These are phyloP conservation scores for Lapara coniferarum DNA, from an alignment of 2,888 invertebrate genomes.

Conservation along the genomic window DNA sequence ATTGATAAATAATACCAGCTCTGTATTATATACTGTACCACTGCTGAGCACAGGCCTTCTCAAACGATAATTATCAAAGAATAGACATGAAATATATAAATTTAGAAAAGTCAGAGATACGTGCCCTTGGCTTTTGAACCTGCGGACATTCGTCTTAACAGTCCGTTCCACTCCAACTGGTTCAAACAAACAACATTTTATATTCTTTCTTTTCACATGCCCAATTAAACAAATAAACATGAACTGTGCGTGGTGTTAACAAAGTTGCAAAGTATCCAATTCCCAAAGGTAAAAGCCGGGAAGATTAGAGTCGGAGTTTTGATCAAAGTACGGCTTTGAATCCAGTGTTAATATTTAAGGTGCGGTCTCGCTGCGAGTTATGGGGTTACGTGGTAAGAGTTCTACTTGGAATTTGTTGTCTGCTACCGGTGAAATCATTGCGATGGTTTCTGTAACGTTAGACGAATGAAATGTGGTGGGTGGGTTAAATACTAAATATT, in stretches of 20 bases:
- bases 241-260: neutral
- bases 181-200: neutral
- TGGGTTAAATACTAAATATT: neutral
- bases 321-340: constrained; percentile 25
- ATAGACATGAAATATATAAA: too few species aligned
- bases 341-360: constrained; percentile 28
- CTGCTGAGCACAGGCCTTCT: too few species aligned
- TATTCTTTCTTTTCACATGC: neutral
- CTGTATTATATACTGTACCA: too few species aligned
- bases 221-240: neutral
- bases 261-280: constrained; percentile 17
- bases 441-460: neutral
- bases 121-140: too few species aligned
- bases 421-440: neutral
- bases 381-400: constrained; percentile 19
- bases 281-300: constrained; percentile 7
- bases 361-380: constrained; percentile 23
- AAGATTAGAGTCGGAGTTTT: constrained; percentile 26
- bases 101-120: too few species aligned
- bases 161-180: too few species aligned
- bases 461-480: neutral
- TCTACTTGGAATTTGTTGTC: constrained; percentile 23
- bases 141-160: too few species aligned
- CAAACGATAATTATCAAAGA: too few species aligned
- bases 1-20: too few species aligned